Conservation (phyloP, 2,797 vertebrate genomes). For the Chanos chanos region DNA sequence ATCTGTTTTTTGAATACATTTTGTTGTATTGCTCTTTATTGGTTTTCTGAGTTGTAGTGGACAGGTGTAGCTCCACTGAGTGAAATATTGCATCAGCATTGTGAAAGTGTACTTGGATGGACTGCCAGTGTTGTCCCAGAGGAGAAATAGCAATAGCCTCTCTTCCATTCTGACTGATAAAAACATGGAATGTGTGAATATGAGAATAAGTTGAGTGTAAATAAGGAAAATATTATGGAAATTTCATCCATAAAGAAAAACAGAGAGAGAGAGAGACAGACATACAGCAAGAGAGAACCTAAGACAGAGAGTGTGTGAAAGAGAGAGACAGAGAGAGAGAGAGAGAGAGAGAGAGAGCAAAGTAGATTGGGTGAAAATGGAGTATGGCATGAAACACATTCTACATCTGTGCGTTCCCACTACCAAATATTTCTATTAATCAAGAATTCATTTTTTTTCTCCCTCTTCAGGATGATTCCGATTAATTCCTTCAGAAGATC, state of each 20-base stretch:
- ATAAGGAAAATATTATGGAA: conserved; percentile 5
- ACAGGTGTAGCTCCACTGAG: conserved; percentile 40
- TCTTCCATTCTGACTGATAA: conserved; percentile 32
- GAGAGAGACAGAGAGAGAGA: neutral
- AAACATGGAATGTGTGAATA: conserved; percentile 34
- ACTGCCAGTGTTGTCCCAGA: conserved; percentile 42
- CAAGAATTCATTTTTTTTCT: conserved; percentile 55
- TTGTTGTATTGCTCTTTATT: conserved; percentile 21
- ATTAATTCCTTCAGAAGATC: conserved; percentile 70
- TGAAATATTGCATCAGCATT: conserved; percentile 27
- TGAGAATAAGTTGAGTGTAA: conserved; percentile 24
- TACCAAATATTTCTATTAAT: conserved; percentile 59
- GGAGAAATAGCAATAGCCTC: conserved; percentile 17
- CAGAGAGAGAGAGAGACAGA: neutral
- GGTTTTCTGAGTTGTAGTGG: conserved; percentile 11
- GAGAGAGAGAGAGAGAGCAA: neutral
- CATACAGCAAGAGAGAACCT: neutral
- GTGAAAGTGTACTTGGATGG: conserved; percentile 23
- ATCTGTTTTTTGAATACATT: conserved; percentile 26
- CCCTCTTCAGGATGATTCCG: conserved; percentile 48
- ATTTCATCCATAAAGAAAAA: conserved; percentile 5
- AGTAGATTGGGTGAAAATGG: neutral
- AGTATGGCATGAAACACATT: conserved; percentile 56
- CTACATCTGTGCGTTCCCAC: conserved; percentile 47
- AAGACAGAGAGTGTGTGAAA: neutral